Conservation (phyloP, 2,888 invertebrate genomes). For the Ptychoptera contaminata region DNA sequence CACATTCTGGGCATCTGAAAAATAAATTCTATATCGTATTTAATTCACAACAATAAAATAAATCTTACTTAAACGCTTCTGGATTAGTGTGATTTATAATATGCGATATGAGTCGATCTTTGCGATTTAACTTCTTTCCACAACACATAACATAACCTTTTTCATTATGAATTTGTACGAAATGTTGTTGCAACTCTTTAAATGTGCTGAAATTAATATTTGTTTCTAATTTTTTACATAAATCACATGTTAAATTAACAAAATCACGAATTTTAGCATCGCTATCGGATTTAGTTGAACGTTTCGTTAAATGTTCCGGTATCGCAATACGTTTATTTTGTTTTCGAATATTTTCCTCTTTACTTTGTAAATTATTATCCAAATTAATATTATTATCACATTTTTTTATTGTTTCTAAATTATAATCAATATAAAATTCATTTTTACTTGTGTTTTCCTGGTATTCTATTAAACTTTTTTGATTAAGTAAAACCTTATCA, state of each 20-base stretch:
- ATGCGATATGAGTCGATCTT: conserved; percentile 10
- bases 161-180: conserved; percentile 7
- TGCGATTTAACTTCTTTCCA: conserved; percentile 10
- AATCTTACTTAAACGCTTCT: conserved; percentile 10
- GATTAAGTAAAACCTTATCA: conserved; percentile 1
- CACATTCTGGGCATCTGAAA: conserved; percentile 10
- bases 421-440: neutral
- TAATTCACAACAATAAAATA: neutral
- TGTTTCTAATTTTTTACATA: conserved; percentile 5
- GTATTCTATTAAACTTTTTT: neutral
- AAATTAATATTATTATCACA: neutral
- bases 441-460: neutral
- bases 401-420: neutral
- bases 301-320: conserved; percentile 9
- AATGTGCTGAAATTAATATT: conserved; percentile 8
- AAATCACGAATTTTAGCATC: conserved; percentile 11
- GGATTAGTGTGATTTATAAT: conserved; percentile 11
- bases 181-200: conserved; percentile 11
- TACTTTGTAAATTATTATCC: neutral
- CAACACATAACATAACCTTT: conserved; percentile 11
- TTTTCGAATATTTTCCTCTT: neutral
- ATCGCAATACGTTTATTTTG: neutral
- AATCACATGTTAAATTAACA: conserved; percentile 8
- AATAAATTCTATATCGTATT: neutral
- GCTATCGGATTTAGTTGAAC: conserved; percentile 9